Evolutionary conservation across 2,797 vertebrate genomes (phyloP).

Genomic region (Rhinoraja longicauda): DNA sequence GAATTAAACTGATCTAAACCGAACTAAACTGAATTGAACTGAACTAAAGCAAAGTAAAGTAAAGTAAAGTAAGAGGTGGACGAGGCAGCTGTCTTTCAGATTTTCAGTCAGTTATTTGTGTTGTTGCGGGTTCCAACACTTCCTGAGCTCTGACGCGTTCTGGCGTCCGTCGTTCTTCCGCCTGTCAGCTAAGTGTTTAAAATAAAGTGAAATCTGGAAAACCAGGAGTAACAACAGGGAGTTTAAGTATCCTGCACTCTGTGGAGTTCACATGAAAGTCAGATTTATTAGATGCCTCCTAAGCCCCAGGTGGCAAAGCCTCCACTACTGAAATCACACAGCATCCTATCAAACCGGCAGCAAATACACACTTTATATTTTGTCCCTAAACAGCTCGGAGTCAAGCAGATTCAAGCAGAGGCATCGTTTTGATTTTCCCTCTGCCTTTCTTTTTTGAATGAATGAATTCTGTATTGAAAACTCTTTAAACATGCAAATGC

Average conservation of each 20-base stretch:
- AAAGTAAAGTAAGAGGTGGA: no score
- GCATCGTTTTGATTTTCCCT: not conserved
- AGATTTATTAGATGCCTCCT: not conserved
- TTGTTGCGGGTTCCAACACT: not conserved
- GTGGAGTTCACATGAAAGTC: slow-evolving; percentile 10
- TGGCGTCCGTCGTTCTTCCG: not conserved
- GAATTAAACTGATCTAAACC: no score
- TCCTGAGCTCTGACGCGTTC: not conserved
- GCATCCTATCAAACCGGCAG: not conserved
- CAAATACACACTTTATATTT: not conserved
- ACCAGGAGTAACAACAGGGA: not conserved
- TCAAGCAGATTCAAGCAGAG: not conserved
- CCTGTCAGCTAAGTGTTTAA: not conserved
- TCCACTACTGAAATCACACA: not conserved
- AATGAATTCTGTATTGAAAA: slow-evolving; percentile 41
- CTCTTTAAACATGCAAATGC: slow-evolving; percentile 40
- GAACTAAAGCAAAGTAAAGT: no score
- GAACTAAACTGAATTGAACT: no score
- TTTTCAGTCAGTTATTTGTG: not conserved
- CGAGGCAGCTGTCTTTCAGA: not conserved
- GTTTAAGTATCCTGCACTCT: not conserved
- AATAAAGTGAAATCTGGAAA: not conserved
- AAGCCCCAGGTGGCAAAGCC: not conserved
- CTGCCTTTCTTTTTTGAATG: not conserved
- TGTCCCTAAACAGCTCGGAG: not conserved